Evolutionary conservation across 2,113 vertebrate genomes (phyloP).

Genomic region (Rhynchomys soricoides): DNA sequence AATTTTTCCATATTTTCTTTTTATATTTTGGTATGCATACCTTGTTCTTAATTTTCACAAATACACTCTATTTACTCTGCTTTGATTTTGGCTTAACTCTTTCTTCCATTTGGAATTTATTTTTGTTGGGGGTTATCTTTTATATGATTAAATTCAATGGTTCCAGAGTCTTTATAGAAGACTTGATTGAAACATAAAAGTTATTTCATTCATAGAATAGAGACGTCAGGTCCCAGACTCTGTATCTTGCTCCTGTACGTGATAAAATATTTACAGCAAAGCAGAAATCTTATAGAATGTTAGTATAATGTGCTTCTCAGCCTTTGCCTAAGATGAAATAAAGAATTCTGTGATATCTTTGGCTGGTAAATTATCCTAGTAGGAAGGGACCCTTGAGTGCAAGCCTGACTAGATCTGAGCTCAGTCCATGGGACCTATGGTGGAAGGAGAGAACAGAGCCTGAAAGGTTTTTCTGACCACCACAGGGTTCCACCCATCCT

Average conservation of each 20-base stretch:
- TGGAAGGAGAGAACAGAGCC: neutral
- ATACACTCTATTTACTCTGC: neutral
- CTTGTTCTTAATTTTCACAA: neutral
- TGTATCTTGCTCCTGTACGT: neutral
- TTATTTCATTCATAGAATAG: slow-evolving; percentile 12
- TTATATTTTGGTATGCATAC: neutral
- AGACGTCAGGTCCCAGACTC: neutral
- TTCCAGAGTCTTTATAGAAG: neutral
- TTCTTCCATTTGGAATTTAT: neutral
- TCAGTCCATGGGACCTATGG: neutral
- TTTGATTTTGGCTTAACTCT: neutral
- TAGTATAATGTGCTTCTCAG: neutral
- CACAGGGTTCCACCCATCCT: neutral
- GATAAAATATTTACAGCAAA: neutral
- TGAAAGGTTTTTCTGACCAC: neutral
- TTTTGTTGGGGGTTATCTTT: slow-evolving; percentile 7
- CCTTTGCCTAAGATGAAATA: neutral
- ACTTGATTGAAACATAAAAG: neutral
- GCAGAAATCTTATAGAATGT: neutral
- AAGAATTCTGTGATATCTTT: neutral
- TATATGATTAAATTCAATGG: neutral
- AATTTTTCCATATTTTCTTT: neutral
- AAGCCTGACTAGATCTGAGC: neutral
- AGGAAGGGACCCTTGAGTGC: neutral
- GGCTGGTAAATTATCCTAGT: no score